Conservation (phyloP, 1,140 invertebrate genomes). For the Olivierus martensii region DNA sequence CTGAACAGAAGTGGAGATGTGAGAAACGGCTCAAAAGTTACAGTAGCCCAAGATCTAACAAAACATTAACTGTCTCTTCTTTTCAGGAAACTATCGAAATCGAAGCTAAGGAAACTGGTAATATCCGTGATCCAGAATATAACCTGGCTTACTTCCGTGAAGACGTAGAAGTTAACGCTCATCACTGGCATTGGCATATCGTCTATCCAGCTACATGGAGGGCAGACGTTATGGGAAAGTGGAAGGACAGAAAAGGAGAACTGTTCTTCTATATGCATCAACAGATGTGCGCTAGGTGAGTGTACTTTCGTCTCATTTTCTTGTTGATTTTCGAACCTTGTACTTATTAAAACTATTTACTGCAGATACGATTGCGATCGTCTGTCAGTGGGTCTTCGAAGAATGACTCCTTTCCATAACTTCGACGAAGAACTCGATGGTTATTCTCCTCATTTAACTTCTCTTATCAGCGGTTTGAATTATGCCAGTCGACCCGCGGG, state of each 20-base stretch:
- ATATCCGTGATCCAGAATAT: slow-evolving; percentile 55
- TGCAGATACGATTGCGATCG: slow-evolving; percentile 53
- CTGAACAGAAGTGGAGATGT: slow-evolving; percentile 4
- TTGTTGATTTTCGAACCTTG: slow-evolving; percentile 1
- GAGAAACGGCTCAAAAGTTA: background rate
- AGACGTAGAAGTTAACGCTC: slow-evolving; percentile 36
- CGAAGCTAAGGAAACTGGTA: slow-evolving; percentile 35
- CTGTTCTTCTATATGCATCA: slow-evolving; percentile 60
- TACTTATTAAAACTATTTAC: too few species aligned
- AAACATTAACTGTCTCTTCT: background rate
- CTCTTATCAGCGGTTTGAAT: slow-evolving; percentile 44
- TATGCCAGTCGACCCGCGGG: slow-evolving; percentile 40
- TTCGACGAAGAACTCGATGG: slow-evolving; percentile 33
- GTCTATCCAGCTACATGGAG: slow-evolving; percentile 47
- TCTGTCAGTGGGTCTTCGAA: slow-evolving; percentile 41
- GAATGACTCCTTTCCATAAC: slow-evolving; percentile 13
- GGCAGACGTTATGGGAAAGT: slow-evolving; percentile 25
- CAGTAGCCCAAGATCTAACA: background rate
- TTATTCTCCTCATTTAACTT: slow-evolving; percentile 43
- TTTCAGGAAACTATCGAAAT: background rate
- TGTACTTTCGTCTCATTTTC: background rate
- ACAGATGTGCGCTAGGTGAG: slow-evolving; percentile 44
- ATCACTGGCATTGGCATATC: slow-evolving; percentile 60
- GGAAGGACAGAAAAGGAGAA: slow-evolving; percentile 50
- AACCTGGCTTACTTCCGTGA: slow-evolving; percentile 57